These are phyloP conservation scores for Ricordea florida DNA, from an alignment of 92 coral and sea anemone species.

Conservation along the genomic window DNA sequence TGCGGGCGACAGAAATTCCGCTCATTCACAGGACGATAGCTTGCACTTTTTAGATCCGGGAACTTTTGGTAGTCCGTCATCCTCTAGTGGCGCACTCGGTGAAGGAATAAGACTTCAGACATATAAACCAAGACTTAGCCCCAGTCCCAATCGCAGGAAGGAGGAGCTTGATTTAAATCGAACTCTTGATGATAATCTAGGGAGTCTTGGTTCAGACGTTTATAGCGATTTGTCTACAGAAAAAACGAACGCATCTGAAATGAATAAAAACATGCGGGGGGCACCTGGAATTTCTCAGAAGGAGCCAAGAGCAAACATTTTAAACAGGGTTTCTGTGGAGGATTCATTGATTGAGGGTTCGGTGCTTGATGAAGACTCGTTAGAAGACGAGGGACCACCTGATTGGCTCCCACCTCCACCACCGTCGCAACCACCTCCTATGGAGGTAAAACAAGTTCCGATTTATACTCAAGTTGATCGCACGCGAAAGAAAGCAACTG, in stretches of 20 bases:
- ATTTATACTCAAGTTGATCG: conserved; percentile 63
- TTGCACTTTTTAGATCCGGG: conserved; percentile 29
- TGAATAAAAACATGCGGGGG: no score
- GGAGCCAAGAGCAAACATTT: no score
- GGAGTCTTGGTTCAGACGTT: no score
- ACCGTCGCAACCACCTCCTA: no score
- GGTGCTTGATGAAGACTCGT: neutral
- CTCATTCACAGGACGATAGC: neutral
- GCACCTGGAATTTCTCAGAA: no score
- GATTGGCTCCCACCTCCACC: conserved; percentile 22
- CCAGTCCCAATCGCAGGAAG: no score
- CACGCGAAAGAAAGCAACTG: conserved; percentile 27
- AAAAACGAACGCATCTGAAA: no score
- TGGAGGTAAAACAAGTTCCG: neutral
- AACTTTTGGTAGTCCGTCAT: neutral
- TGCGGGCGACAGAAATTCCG: conserved; percentile 50
- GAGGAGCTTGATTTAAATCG: no score
- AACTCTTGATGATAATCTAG: no score
- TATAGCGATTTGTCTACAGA: no score
- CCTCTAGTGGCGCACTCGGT: neutral
- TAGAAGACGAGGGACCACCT: neutral
- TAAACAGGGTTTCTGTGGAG: neutral
- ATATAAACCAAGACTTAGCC: no score
- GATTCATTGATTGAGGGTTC: neutral
- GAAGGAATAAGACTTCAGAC: no score